Evolutionary conservation across 1,140 invertebrate genomes (phyloP).

Genomic region (Lordiphosa stackelbergi): DNA sequence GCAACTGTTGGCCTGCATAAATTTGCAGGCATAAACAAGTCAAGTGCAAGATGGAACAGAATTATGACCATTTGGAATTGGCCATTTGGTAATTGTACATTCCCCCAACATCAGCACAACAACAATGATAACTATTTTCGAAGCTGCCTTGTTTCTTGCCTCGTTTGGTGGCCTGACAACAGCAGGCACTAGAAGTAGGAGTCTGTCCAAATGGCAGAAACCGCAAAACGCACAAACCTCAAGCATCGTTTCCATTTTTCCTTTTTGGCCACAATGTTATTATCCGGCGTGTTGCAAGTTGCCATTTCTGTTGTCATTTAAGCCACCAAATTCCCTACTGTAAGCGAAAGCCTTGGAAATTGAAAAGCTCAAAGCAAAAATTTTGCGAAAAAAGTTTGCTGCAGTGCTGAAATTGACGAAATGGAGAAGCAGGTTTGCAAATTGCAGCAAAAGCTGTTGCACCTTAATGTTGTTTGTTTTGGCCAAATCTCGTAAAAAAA

Average conservation of each 20-base stretch:
- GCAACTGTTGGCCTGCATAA: constrained; percentile 42
- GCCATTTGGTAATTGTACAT: constrained; percentile 55
- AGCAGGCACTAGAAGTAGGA: no score
- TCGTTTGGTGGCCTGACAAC: no score
- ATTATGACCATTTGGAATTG: constrained; percentile 25
- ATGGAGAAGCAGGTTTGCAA: no score
- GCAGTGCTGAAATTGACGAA: no score
- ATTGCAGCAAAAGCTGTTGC: no score
- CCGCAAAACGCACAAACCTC: constrained; percentile 21
- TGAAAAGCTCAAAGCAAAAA: no score
- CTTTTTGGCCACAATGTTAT: constrained; percentile 19
- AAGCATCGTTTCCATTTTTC: constrained; percentile 33
- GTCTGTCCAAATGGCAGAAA: constrained; percentile 20
- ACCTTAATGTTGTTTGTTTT: no score
- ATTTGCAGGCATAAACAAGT: constrained; percentile 52
- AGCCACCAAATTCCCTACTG: constrained; percentile 12
- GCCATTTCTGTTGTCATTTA: constrained; percentile 5
- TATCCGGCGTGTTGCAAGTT: constrained; percentile 11
- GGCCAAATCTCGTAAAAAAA: no score
- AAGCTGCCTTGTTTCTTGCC: constrained; percentile 4
- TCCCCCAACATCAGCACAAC: constrained; percentile 19
- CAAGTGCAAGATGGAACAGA: constrained; percentile 42
- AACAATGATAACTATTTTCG: constrained; percentile 33
- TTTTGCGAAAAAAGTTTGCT: no score
- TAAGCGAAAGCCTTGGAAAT: not conserved